These are phyloP conservation scores for Drosophila nr. perissopoda DNA, from an alignment of 2,888 invertebrate genomes.

Conservation along the genomic window DNA sequence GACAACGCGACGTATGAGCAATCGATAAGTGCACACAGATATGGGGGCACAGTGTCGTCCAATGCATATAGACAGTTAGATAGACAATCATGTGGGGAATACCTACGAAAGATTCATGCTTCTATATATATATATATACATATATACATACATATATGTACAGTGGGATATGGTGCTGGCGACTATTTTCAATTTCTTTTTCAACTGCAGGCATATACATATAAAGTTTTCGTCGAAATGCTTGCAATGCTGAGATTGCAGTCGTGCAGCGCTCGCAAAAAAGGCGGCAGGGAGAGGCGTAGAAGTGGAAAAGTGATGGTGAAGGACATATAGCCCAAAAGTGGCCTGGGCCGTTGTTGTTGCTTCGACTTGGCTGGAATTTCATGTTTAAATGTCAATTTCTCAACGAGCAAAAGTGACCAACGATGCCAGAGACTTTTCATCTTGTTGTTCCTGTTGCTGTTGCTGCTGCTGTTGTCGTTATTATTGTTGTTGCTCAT, in stretches of 20 bases:
- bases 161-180: neutral
- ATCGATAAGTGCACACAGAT: slow-evolving; percentile 74
- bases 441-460: slow-evolving; percentile 22
- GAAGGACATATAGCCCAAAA: slow-evolving; percentile 53
- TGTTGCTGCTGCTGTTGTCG: slow-evolving; percentile 23
- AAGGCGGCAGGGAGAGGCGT: neutral
- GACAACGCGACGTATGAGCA: slow-evolving; percentile 69
- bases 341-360: slow-evolving; percentile 65
- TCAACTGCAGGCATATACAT: slow-evolving; percentile 68
- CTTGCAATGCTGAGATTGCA: slow-evolving; percentile 76
- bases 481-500: slow-evolving; percentile 28
- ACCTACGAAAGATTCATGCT: slow-evolving; percentile 45
- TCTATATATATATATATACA: neutral
- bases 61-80: slow-evolving; percentile 61
- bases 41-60: slow-evolving; percentile 31
- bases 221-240: slow-evolving; percentile 67
- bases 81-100: slow-evolving; percentile 71
- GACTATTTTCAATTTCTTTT: slow-evolving; percentile 75
- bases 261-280: slow-evolving; percentile 54
- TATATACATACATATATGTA: neutral
- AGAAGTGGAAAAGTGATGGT: neutral
- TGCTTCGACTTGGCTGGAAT: slow-evolving; percentile 65
- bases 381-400: slow-evolving; percentile 80
- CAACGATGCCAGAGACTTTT: slow-evolving; percentile 48
- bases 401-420: slow-evolving; percentile 75